Evolutionary conservation across 2,797 vertebrate genomes (phyloP).

Genomic region (Poecile montanus): DNA sequence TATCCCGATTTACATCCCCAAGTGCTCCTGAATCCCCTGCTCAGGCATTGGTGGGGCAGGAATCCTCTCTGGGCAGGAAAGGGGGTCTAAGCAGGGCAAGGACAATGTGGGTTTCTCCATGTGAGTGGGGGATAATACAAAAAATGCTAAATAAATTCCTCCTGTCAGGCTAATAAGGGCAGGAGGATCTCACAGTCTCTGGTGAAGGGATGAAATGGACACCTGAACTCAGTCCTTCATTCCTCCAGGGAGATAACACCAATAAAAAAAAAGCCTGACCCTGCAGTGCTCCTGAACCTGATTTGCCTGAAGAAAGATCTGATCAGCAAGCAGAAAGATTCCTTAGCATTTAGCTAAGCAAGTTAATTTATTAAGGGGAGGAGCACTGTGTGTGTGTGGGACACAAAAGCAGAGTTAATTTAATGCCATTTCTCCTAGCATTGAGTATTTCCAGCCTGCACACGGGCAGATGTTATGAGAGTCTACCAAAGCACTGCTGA

Average conservation of each 20-base stretch:
- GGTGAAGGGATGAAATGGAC: background rate
- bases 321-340: background rate
- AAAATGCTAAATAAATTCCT: background rate
- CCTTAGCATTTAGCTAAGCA: background rate
- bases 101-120: background rate
- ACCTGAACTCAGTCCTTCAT: background rate
- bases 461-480: slow-evolving; percentile 26
- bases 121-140: background rate
- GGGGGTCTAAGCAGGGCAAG: background rate
- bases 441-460: slow-evolving; percentile 9
- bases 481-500: slow-evolving; percentile 31
- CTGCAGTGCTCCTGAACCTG: background rate
- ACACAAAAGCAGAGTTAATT: background rate
- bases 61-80: accelerated
- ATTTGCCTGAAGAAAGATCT: background rate
- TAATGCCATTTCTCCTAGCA: background rate
- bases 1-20: background rate
- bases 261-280: background rate
- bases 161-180: too few species aligned
- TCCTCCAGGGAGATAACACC: background rate
- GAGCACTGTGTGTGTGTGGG: background rate
- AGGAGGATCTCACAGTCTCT: background rate
- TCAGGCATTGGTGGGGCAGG: background rate
- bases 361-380: background rate
- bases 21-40: background rate